phyloP scores from a whole-genome alignment of 1,140 invertebrate genomes.

The Drosophila obscura region DNA sequence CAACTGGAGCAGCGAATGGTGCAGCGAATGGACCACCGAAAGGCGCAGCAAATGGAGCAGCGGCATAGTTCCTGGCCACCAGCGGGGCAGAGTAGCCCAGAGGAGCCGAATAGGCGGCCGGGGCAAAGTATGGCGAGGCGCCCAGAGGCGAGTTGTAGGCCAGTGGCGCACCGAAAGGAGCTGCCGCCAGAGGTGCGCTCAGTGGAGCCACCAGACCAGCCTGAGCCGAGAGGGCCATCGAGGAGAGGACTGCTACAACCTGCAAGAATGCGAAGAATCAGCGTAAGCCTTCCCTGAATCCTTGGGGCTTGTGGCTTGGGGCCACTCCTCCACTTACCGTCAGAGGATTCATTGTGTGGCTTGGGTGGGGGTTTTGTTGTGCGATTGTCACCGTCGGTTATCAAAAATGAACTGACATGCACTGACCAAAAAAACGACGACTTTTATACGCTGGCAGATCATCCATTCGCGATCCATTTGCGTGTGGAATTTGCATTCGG shows the following conservation, averaged over 20 bases:
- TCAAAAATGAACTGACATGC: slow-evolving; percentile 83
- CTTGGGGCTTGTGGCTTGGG: background rate
- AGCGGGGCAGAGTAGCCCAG: slow-evolving; percentile 47
- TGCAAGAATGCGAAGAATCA: slow-evolving; percentile 15
- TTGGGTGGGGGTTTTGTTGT: slow-evolving; percentile 56
- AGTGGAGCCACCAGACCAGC: slow-evolving; percentile 56
- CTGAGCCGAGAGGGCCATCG: slow-evolving; percentile 72
- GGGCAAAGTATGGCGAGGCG: slow-evolving; percentile 49
- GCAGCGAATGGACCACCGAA: slow-evolving; percentile 37
- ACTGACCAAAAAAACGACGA: slow-evolving; percentile 60
- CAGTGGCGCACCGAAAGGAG: slow-evolving; percentile 60
- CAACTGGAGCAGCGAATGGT: slow-evolving; percentile 28
- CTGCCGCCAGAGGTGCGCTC: slow-evolving; percentile 51
- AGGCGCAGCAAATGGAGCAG: slow-evolving; percentile 54
- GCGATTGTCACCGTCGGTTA: slow-evolving; percentile 82
- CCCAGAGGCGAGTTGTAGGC: slow-evolving; percentile 63
- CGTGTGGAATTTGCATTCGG: slow-evolving; percentile 68
- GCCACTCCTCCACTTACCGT: slow-evolving; percentile 64
- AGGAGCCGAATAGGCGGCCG: slow-evolving; percentile 55
- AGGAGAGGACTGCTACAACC: slow-evolving; percentile 81
- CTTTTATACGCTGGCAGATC: slow-evolving; percentile 74
- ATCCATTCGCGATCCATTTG: slow-evolving; percentile 33
- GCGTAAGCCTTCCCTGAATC: background rate
- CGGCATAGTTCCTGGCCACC: slow-evolving; percentile 55
- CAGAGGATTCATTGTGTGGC: slow-evolving; percentile 83